These are phyloP conservation scores for Petaurus breviceps DNA, from an alignment of 2,113 vertebrate species.

Conservation along the genomic window DNA sequence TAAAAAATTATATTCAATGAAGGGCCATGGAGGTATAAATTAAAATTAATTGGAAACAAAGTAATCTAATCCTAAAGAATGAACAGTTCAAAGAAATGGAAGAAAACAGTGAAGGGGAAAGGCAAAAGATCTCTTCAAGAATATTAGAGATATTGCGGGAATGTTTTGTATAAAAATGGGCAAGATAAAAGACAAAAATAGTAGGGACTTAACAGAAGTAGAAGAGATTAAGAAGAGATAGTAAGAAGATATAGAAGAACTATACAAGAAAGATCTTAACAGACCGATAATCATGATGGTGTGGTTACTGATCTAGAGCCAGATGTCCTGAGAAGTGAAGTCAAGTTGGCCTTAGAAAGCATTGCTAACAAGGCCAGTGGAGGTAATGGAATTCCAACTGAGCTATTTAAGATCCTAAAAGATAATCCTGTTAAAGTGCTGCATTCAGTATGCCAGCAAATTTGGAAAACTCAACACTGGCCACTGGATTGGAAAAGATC, in stretches of 20 bases:
- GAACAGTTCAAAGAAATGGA: background rate
- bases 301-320: too few species aligned
- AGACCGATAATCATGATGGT: too few species aligned
- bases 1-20: too few species aligned
- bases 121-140: background rate
- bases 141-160: background rate
- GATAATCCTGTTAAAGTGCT: background rate
- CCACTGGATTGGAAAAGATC: background rate
- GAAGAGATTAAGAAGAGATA: too few species aligned
- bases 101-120: background rate
- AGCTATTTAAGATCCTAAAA: background rate
- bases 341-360: background rate
- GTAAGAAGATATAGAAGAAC: too few species aligned
- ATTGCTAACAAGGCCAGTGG: background rate
- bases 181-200: background rate
- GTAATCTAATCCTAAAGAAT: too few species aligned
- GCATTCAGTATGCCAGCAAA: background rate
- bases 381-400: background rate
- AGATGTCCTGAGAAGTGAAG: background rate
- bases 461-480: background rate
- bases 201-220: too few species aligned
- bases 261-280: too few species aligned
- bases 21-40: too few species aligned
- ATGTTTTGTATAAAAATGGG: background rate
- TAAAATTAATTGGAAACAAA: too few species aligned